These are phyloP conservation scores for Macaca mulatta DNA, from an alignment of 2,113 vertebrate genomes.

Conservation along the genomic window DNA sequence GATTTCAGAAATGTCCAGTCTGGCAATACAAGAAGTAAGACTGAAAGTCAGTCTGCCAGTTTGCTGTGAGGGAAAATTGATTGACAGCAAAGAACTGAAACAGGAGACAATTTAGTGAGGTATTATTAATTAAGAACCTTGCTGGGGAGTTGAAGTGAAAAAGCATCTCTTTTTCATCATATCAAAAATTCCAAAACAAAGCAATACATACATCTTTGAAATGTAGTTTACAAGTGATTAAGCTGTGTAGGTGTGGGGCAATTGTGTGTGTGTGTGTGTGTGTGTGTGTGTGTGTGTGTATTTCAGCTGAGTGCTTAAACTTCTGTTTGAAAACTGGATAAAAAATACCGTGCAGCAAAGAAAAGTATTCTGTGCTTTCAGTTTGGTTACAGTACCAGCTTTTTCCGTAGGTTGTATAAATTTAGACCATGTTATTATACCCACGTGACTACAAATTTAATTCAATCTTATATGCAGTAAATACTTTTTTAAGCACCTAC, in stretches of 20 bases:
- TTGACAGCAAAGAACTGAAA: conserved; percentile 53
- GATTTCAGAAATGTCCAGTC: conserved; percentile 69
- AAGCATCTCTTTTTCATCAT: conserved; percentile 18
- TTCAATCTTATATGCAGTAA: background rate
- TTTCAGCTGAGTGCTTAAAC: background rate
- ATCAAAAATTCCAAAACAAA: conserved; percentile 18
- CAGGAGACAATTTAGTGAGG: conserved; percentile 38
- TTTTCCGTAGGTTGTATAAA: background rate
- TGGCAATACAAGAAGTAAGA: conserved; percentile 38
- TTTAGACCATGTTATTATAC: background rate
- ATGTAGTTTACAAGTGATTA: conserved; percentile 45
- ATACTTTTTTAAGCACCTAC: background rate
- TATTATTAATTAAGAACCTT: conserved; percentile 66
- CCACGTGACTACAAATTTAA: background rate
- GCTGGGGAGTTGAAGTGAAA: conserved; percentile 42
- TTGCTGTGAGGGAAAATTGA: conserved; percentile 49
- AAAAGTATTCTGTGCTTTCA: background rate
- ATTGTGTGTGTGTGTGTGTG: background rate
- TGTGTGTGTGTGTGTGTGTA: background rate
- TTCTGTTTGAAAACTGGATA: background rate
- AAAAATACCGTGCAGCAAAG: background rate
- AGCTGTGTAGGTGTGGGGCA: background rate
- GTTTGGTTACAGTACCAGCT: background rate
- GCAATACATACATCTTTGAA: background rate
- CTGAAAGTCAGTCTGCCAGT: conserved; percentile 46